phyloP scores from a whole-genome alignment of 1,140 invertebrate genomes.

The Ridgeia piscesae region DNA sequence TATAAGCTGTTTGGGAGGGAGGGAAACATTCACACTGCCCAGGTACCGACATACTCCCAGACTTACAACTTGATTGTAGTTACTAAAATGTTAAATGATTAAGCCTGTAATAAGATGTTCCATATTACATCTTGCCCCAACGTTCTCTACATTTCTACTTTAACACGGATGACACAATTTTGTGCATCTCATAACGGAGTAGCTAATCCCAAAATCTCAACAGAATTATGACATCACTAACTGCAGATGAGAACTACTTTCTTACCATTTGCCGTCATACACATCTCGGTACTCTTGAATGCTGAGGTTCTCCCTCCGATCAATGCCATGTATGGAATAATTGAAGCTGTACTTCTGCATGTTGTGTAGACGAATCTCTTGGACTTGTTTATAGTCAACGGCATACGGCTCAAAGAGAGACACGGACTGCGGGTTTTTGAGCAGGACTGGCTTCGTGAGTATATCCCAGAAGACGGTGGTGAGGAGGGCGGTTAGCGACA shows the following conservation, averaged over 20 bases:
- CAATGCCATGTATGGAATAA: conserved; percentile 33
- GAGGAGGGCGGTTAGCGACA: background rate
- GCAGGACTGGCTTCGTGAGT: background rate
- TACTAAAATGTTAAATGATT: no score
- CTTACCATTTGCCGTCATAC: conserved; percentile 49
- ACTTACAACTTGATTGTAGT: no score
- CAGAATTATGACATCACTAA: background rate
- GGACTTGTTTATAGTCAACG: background rate
- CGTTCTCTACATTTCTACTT: no score
- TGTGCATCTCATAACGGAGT: background rate
- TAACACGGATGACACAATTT: background rate
- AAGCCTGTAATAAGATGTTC: no score
- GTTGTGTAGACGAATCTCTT: conserved; percentile 28
- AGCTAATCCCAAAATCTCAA: background rate
- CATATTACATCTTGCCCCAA: no score
- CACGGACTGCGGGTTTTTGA: background rate
- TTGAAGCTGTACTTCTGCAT: conserved; percentile 37
- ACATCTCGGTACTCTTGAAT: conserved; percentile 44
- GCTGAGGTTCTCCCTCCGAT: conserved; percentile 37
- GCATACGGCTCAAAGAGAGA: background rate
- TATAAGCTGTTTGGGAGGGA: no score
- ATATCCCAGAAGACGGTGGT: background rate
- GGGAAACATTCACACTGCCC: no score
- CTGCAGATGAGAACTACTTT: background rate
- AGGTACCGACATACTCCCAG: no score